Evolutionary conservation across 2,113 vertebrate genomes (phyloP).

Genomic region (Sylvilagus bachmani): DNA sequence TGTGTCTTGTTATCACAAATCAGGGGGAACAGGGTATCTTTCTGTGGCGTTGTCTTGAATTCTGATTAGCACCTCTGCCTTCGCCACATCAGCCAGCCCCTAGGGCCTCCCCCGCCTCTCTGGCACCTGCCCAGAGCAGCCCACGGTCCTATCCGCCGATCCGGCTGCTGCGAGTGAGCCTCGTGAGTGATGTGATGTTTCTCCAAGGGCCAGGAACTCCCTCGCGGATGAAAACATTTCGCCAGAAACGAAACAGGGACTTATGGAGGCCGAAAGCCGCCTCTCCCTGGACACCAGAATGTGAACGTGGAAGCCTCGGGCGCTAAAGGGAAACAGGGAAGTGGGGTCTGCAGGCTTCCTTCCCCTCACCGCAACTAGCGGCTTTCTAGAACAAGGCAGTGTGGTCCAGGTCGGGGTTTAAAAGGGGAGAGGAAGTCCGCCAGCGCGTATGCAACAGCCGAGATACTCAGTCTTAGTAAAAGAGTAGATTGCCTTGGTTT

Average conservation of each 20-base stretch:
- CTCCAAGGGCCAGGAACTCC: not conserved
- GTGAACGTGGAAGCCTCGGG: not conserved
- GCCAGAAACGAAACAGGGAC: not conserved
- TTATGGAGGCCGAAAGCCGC: not conserved
- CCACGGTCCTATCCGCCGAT: no score
- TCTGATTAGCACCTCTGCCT: no score
- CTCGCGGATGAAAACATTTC: not conserved
- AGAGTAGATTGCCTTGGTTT: not conserved
- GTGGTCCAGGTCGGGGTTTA: not conserved
- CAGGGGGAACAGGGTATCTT: no score
- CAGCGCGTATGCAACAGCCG: not conserved
- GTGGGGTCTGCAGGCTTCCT: not conserved
- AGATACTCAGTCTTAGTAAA: not conserved
- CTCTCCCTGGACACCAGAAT: not conserved
- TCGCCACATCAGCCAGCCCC: rapidly evolving
- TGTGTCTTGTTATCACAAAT: no score
- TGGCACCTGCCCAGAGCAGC: not conserved
- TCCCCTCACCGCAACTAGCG: no score
- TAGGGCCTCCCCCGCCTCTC: rapidly evolving
- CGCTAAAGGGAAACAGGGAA: not conserved
- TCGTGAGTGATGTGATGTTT: not conserved
- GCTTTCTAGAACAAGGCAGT: rapidly evolving
- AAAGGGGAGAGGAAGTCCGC: rapidly evolving
- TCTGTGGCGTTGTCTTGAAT: rapidly evolving
- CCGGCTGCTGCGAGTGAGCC: no score